A percentile compares a stretch with the other conserved stretches of the same genome.
Evolutionary conservation across 2,888 invertebrate species (phyloP).

Genomic region (Eremobia ochroleuca): DNA sequence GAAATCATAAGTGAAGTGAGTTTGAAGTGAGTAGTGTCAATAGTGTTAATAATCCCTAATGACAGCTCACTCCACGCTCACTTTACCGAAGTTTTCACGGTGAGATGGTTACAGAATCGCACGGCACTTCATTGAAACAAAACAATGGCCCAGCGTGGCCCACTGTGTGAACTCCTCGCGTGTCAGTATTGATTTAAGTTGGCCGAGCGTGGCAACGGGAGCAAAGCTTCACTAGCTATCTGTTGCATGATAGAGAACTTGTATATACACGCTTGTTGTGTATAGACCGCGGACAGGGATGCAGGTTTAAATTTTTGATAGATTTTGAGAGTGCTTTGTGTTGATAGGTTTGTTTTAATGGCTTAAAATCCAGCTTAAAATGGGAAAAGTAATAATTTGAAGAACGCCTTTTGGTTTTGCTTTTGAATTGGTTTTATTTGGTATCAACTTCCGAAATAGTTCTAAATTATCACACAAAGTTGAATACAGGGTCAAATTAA

Average conservation of each 20-base stretch:
- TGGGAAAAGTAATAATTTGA: too few species aligned
- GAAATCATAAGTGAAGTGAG: too few species aligned
- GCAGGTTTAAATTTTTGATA: constrained; percentile 24
- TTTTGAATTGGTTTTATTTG: background rate
- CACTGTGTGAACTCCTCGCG: background rate
- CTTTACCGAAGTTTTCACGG: too few species aligned
- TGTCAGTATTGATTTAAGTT: constrained; percentile 28
- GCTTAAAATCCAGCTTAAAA: background rate
- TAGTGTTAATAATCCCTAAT: too few species aligned
- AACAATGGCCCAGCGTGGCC: background rate
- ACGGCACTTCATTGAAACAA: constrained; percentile 21
- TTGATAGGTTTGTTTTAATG: background rate
- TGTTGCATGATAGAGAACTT: constrained; percentile 35
- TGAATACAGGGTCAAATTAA: too few species aligned
- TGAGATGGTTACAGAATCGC: too few species aligned
- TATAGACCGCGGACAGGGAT: background rate
- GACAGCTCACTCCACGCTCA: too few species aligned
- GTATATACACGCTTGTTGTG: background rate
- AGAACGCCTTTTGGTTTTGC: background rate
- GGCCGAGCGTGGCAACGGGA: background rate
- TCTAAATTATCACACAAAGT: background rate
- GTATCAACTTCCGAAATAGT: background rate
- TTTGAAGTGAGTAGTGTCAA: too few species aligned
- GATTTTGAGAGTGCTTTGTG: background rate
- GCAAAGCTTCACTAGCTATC: background rate